Conservation (phyloP, 2,888 invertebrate species). For the Palloptera scutellata region DNA sequence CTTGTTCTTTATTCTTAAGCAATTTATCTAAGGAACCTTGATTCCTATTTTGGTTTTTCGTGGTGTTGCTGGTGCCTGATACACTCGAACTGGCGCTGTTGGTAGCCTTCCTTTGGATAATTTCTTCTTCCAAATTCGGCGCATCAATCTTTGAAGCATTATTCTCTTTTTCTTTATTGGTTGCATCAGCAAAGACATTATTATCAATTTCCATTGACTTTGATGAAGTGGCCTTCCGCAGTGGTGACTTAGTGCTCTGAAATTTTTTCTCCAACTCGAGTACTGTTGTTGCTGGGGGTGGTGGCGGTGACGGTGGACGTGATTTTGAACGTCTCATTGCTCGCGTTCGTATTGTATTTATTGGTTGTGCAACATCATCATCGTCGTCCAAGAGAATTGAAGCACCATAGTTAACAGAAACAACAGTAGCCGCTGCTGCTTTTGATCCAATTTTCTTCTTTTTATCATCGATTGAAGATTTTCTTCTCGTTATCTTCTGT, state of each 20-base stretch:
- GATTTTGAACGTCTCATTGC: slow-evolving; percentile 52
- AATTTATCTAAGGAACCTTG: slow-evolving; percentile 68
- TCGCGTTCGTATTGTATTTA: slow-evolving; percentile 40
- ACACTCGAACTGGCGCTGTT: slow-evolving; percentile 43
- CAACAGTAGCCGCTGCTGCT: slow-evolving; percentile 4
- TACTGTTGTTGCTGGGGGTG: slow-evolving; percentile 16
- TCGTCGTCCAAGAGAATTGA: slow-evolving; percentile 41
- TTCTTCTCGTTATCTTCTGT: slow-evolving; percentile 43
- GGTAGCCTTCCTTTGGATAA: slow-evolving; percentile 57
- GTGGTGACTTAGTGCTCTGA: slow-evolving; percentile 38
- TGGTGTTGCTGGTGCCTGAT: slow-evolving; percentile 41
- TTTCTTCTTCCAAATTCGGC: slow-evolving; percentile 58
- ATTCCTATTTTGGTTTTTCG: slow-evolving; percentile 62
- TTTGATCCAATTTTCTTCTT: slow-evolving; percentile 36
- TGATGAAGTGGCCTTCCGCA: slow-evolving; percentile 18
- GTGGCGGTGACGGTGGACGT: slow-evolving; percentile 41
- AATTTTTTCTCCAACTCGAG: slow-evolving; percentile 16
- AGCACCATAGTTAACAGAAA: neutral
- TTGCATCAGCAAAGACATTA: slow-evolving; percentile 9
- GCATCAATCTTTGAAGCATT: slow-evolving; percentile 19
- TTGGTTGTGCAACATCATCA: slow-evolving; percentile 12
- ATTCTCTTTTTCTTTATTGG: slow-evolving; percentile 16
- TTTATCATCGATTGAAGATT: slow-evolving; percentile 55
- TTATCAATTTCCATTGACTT: slow-evolving; percentile 25
- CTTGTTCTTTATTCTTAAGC: slow-evolving; percentile 67